Evolutionary conservation across 2,113 vertebrate species (phyloP), one percentile per base, ranked within the genome.

Genomic region (Pomatostomus ruficeps): DNA sequence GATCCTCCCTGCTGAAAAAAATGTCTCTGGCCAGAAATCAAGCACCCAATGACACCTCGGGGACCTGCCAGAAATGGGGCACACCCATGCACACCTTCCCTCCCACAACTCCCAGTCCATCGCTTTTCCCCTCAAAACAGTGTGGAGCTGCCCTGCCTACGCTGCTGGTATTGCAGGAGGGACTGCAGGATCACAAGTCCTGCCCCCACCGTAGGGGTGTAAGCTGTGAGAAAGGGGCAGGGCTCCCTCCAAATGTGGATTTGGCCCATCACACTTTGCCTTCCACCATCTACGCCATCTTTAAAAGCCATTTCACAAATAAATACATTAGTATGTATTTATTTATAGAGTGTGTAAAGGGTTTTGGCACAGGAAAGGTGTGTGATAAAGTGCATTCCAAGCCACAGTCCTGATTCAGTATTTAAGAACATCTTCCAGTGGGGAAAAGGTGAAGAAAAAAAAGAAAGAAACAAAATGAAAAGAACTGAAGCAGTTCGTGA

Each of bases 311-410:
- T 92, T 97, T 94, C 91, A 93, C 86, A 96, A 97, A 94, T 77
- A 91, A 97, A 91, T 81, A 89, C 72, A 74, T 92, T 70, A 93
- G 79, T 48, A 59, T 94, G 81, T 96, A 97, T 80, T 92, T 95
- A 85, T 85, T 95, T 84, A 94, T 43, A 95, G 88, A 92, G 68
- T 86, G 78, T 77, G 55, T 82, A 96, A 96, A 94, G 94, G 68
- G 71, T 85, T 93, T 96, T 98, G 97, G 97, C 97, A 97, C 35
- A 49, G 70, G 95, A 97, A 96, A 97, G 83, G 93, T 95, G 96
- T 96, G 95, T 93, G 97, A 97, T 94, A 97, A 96, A 98, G 91
- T 89, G 76, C 94, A 96, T 95, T 97, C 85, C 96, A 97, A 97
- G 95, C 76, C 42, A 91, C 85, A 95, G 78, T 84, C 91, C 75